Evolutionary conservation across 2,888 invertebrate species (phyloP), one percentile per base, ranked within the genome.

Genomic region (Lithophane socia): DNA sequence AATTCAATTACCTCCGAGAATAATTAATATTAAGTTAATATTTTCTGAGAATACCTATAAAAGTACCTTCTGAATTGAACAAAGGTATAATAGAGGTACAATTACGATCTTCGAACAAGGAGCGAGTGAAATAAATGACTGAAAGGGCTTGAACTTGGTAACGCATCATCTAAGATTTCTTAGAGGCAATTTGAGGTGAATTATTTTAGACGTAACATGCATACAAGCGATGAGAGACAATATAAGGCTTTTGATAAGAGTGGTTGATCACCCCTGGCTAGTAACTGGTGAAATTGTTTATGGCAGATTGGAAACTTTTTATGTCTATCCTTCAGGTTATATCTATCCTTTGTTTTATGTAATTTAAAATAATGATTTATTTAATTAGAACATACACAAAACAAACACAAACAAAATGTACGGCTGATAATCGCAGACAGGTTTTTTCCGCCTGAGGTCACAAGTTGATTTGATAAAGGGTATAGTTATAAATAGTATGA

Each of bases 131-230:
- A 92, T 91, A 90, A 91, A 91, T 90, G 91, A 87, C 83, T 86
- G 84, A 79, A 78, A 83, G 76, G 87, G 79, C 83, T 83, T 87
- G 86, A 88, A 89, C 90, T 81, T 84, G 86, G 90, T 84, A 91
- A 90, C 89, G 90, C 87, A 92, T 93, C 93, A 93, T 92, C 92
- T 91, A 83, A 91, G 91, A 93, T 92, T 93, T 91, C 92, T 93
- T 89, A 83, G 89, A 90, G 89, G 91, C 91, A 91, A 91, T 92
- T 90, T 91, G 85, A 81, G 84, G 88, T 86, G 88, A 88, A 82
- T 85, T 84, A 84, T 80, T 75, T 63, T 49, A 72, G 86, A 87
- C 75, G 52, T 79, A 89, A 90, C 89, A 77, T n/a, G n/a, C n/a
- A n/a, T 66, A 88, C 49, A 69, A 73, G 84, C 82, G 49, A 37